Evolutionary conservation across 2,888 invertebrate genomes (phyloP).

Genomic region (Amorpha juglandis): DNA sequence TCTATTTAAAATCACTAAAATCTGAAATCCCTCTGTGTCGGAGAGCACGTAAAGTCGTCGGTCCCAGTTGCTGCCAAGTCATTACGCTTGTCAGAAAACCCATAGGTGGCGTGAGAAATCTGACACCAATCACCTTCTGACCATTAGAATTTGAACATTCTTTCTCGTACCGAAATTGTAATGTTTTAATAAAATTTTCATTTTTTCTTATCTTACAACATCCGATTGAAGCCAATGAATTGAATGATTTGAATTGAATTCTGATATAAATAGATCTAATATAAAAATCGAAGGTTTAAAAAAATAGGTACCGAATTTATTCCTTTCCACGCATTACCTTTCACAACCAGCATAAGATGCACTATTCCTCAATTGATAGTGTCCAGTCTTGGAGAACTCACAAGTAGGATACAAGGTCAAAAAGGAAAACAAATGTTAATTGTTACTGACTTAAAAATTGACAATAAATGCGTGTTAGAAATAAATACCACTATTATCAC

Average conservation of each 20-base stretch:
- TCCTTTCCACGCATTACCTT: neutral
- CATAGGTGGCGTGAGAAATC: neutral
- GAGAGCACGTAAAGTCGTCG: constrained; percentile 8
- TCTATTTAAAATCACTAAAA: neutral
- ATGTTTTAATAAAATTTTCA: too few relatives aligned
- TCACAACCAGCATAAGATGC: neutral
- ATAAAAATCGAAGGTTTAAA: neutral
- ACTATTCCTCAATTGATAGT: neutral
- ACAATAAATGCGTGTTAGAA: too few relatives aligned
- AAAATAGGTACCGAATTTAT: neutral
- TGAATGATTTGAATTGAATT: neutral
- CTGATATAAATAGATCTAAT: neutral
- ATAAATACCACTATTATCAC: too few relatives aligned
- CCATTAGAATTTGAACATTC: too few relatives aligned
- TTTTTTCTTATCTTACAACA: neutral
- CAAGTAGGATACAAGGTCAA: too few relatives aligned
- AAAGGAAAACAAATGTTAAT: too few relatives aligned
- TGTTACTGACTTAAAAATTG: too few relatives aligned
- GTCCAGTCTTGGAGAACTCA: too few relatives aligned
- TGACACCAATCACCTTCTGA: too few relatives aligned
- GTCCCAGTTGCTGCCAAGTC: constrained; percentile 1
- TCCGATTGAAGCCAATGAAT: neutral
- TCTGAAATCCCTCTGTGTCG: constrained; percentile 6
- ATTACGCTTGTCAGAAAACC: neutral
- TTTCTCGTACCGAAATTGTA: too few relatives aligned